Evolutionary conservation across 1,140 invertebrate species (phyloP), one percentile per base, ranked within the genome.

Genomic region (Cyclargus thomasi): DNA sequence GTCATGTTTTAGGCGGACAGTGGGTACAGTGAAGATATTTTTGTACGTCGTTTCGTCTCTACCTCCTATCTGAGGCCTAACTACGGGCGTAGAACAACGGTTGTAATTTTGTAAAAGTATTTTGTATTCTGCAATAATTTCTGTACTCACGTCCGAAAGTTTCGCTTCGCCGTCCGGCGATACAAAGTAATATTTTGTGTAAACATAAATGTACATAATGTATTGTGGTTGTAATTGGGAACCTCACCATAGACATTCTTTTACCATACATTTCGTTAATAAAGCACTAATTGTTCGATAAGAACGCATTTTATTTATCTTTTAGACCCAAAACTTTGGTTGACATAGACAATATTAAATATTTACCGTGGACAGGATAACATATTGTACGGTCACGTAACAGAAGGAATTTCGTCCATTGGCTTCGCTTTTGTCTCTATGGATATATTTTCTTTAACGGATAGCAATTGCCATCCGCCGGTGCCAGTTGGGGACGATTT

Each of bases 241-340:
- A 88, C 81, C 80, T 86, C 83, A 86, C 80, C 81, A 83, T 83
- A 84, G 77, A 83, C 76, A 83, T 86, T 84, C 82, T 85, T 84
- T 85, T 85, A 84, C 78, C 81, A 82, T 82, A 83, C 83, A 85
- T 87, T 88, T 90, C 83, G 87, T 90, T 90, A 90, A 90, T 90
- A 90, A 90, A 90, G 85, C 85, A 90, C 85, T 90, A 82, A 90
- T 90, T 90, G 87, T 90, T 90, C 87, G 71, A 84, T 70, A 59
- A 23, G 69, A 74, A 65, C 14, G 53, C 16, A 53, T 77, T 76
- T 76, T 67, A 73, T 81, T 76, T 70, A 71, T 76, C 20, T 29
- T n/a, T 23, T 57, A 55, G 20, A 65, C 7, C 47, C n/a, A 39
- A n/a, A 64, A 1, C 10, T 47, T 47, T 47, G 39, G 14, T 14